These are phyloP conservation scores for Oreotrochilus melanogaster DNA, from an alignment of 2,113 vertebrate genomes.

Conservation along the genomic window DNA sequence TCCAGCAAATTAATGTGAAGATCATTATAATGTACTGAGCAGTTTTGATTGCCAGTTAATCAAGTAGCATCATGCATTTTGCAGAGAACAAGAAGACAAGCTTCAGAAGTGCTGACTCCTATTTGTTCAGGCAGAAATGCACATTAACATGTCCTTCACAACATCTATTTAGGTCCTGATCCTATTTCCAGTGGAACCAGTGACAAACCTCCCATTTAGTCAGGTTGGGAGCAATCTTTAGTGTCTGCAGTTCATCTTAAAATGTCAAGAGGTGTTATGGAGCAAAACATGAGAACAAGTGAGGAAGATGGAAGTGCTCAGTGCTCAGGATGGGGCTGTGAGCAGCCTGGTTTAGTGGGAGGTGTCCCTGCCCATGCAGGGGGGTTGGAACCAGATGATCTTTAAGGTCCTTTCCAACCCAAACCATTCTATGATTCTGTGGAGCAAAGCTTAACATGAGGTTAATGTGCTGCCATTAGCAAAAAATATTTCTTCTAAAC, in stretches of 20 bases:
- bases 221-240: not conserved
- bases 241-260: not conserved
- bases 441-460: not conserved
- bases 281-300: not conserved
- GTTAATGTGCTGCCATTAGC: not conserved
- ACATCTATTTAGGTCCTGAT: not conserved
- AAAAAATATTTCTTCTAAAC: not conserved
- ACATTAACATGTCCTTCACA: not conserved
- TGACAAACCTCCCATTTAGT: not conserved
- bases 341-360: no score
- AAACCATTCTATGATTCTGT: no score
- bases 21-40: not conserved
- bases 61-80: not conserved
- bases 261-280: not conserved
- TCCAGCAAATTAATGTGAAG: slow-evolving; percentile 26
- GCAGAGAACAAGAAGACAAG: not conserved
- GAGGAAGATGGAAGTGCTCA: not conserved
- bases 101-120: not conserved
- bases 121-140: not conserved
- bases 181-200: not conserved
- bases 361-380: no score
- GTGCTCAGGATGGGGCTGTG: no score
- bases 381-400: no score
- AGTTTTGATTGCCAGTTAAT: slow-evolving; percentile 34
- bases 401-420: no score